Percentiles rank a stretch among this genome's conserved stretches.
These are phyloP conservation scores for Lumbricus terrestris DNA, from an alignment of 2,888 invertebrate species.

Conservation along the genomic window DNA sequence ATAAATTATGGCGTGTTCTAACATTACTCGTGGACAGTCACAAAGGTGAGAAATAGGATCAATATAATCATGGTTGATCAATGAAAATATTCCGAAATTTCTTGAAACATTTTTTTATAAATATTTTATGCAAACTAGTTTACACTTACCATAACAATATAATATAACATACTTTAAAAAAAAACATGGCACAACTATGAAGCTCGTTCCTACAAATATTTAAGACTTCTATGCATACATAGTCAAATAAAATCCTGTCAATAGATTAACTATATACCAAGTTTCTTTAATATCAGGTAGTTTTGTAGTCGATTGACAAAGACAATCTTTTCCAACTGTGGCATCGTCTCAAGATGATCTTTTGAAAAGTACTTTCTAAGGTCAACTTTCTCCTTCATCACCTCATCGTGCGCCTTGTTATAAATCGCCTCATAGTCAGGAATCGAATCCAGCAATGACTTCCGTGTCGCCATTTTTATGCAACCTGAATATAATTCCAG, in stretches of 20 bases:
- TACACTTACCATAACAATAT: too few relatives aligned
- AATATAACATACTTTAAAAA: too few relatives aligned
- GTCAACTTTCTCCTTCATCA: not conserved
- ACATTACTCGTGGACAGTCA: not conserved
- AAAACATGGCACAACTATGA: too few relatives aligned
- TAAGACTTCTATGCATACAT: too few relatives aligned
- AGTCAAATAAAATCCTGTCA: not conserved
- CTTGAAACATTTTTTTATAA: too few relatives aligned
- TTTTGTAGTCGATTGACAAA: not conserved
- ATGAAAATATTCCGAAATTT: not conserved
- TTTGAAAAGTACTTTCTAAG: not conserved
- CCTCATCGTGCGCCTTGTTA: slow-evolving; percentile 3
- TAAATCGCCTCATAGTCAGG: not conserved
- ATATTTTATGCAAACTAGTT: too few relatives aligned
- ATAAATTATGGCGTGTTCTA: not conserved
- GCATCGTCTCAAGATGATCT: not conserved
- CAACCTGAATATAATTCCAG: not conserved
- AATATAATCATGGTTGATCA: not conserved
- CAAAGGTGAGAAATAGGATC: not conserved
- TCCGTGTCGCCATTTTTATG: not conserved
- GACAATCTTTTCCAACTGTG: not conserved
- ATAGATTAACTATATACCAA: not conserved
- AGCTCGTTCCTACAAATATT: not conserved
- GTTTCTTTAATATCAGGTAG: not conserved
- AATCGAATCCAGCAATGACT: not conserved